Conservation (phyloP, 1,140 invertebrate species). For the Dreissena rostriformis region DNA sequence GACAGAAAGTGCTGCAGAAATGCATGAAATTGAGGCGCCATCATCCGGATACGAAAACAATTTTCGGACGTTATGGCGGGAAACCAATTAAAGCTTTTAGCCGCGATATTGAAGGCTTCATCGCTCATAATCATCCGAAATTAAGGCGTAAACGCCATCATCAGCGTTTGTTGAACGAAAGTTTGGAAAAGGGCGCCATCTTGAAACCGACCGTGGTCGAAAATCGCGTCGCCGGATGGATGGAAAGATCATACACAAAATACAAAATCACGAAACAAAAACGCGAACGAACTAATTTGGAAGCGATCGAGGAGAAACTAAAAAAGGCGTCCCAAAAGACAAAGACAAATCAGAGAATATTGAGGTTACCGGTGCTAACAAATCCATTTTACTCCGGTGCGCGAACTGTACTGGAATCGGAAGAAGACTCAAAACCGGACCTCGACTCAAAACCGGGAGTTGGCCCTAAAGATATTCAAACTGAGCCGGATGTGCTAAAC, state of each 20-base stretch:
- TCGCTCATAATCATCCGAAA: constrained; percentile 51
- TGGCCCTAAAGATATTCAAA: background rate
- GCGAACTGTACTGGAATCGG: constrained; percentile 3
- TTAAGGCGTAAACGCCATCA: constrained; percentile 52
- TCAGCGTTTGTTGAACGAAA: constrained; percentile 40
- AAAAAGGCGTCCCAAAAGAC: background rate
- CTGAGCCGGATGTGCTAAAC: constrained; percentile 41
- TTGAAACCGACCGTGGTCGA: constrained; percentile 35
- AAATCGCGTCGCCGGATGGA: constrained; percentile 1
- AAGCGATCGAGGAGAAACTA: constrained; percentile 28
- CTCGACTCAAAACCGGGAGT: background rate
- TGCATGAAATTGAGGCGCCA: constrained; percentile 48
- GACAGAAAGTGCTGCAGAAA: constrained; percentile 53
- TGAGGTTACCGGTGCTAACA: constrained; percentile 21
- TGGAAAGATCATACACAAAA: constrained; percentile 51
- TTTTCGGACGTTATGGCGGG: constrained; percentile 43
- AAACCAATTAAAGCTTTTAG: constrained; percentile 48
- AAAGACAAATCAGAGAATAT: background rate
- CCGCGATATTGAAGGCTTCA: constrained; percentile 49
- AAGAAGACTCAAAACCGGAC: constrained; percentile 6
- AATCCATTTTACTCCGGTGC: constrained; percentile 40
- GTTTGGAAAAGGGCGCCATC: constrained; percentile 52
- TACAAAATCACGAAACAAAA: constrained; percentile 39
- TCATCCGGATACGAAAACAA: background rate
- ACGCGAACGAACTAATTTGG: constrained; percentile 30